These are phyloP conservation scores for Chalcosyrphus nemorum DNA, from an alignment of 2,888 invertebrate genomes.

Conservation along the genomic window DNA sequence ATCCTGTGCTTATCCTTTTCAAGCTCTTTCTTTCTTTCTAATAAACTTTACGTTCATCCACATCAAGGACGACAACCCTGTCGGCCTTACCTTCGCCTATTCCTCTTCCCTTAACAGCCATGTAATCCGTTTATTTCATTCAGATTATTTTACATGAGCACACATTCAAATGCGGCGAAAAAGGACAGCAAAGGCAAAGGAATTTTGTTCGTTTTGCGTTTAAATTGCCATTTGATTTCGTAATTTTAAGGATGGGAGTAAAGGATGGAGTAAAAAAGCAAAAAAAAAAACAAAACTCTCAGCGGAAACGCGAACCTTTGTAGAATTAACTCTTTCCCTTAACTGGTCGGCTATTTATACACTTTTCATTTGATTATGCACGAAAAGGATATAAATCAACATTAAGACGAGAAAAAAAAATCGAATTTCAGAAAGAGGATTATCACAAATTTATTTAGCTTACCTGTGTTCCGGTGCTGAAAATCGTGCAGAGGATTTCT, in stretches of 20 bases:
- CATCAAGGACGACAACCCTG: constrained; percentile 6
- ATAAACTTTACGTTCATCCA: constrained; percentile 16
- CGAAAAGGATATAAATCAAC: constrained; percentile 26
- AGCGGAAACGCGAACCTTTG: background rate
- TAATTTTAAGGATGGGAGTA: too few relatives aligned
- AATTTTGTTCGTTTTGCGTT: background rate
- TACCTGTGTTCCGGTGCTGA: constrained; percentile 15
- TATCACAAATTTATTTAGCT: constrained; percentile 42
- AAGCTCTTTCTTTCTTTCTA: too few relatives aligned
- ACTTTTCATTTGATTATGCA: background rate
- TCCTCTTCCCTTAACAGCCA: background rate
- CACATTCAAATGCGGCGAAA: background rate
- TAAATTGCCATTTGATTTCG: background rate
- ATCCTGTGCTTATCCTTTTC: background rate
- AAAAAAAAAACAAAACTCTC: background rate
- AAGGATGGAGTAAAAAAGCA: background rate
- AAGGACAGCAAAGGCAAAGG: background rate
- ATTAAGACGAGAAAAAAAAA: constrained; percentile 34
- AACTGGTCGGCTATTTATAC: background rate
- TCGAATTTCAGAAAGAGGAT: constrained; percentile 29
- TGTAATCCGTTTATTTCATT: constrained; percentile 35
- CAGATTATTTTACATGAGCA: constrained; percentile 23
- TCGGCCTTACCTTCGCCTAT: background rate
- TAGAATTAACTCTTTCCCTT: background rate
- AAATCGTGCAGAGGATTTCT: constrained; percentile 19